Evolutionary conservation across 2,797 vertebrate species (phyloP), one percentile per base, ranked within the genome.

Genomic region (Girardinus metallicus): DNA sequence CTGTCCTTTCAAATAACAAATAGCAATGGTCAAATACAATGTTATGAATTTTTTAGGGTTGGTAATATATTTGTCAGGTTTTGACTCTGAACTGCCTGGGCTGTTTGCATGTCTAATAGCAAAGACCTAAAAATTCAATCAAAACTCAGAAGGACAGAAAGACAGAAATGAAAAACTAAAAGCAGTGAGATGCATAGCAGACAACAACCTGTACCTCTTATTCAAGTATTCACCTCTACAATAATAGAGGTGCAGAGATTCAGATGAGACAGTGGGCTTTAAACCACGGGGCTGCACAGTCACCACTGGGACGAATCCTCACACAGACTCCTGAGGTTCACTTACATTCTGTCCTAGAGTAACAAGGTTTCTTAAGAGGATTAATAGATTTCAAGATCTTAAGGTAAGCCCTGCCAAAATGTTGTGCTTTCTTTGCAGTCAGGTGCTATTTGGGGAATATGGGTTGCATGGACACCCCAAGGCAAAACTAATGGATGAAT

Each of bases 321-420:
- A 81, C 68, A 78, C 34, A 86, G 74, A 83, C 82, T 89, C 88
- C 80, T 73, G 81, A 90, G 89, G 79, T 87, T 87, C 82, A 83
- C 85, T 87, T 77, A 80, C 60, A 72, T 83, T 88, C 80, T 85
- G 82, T 87, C 86, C 90, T 86, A 87, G 83, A 79, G 82, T 76
- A 87, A 86, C 76, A 86, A 77, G 75, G 26, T 86, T 89, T 83
- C 75, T 80, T 72, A 91, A 92, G 89, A 89, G 89, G 93, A 92
- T 91, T 92, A 93, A 86, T 87, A 89, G 86, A 84, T 85, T 89
- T 91, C 87, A 88, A 81, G 77, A 91, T 89, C 83, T 84, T 84
- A 91, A 89, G 66, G 90, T 89, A 86, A 89, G 82, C 88, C 90
- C 79, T 74, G 73, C 84, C 81, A 82, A 78, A 82, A 83, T 88